Conservation (phyloP, 1,140 invertebrate species). For the Matsumurasca onukii region DNA sequence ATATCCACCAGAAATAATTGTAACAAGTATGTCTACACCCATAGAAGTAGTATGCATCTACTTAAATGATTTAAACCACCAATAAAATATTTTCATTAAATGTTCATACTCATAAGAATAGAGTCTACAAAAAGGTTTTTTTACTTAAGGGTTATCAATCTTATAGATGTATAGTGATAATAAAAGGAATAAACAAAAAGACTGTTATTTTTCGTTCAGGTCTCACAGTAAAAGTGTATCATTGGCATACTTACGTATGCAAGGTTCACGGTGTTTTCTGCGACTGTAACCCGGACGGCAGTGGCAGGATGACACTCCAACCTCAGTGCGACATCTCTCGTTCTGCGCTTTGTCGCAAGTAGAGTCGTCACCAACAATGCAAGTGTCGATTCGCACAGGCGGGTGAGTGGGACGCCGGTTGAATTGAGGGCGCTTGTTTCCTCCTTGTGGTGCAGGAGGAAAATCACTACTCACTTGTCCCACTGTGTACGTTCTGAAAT, state of each 20-base stretch:
- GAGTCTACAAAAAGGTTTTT: too few relatives aligned
- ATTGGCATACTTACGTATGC: slow-evolving; percentile 60
- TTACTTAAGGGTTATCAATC: too few relatives aligned
- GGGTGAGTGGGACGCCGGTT: slow-evolving; percentile 57
- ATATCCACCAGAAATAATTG: too few relatives aligned
- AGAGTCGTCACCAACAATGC: slow-evolving; percentile 90
- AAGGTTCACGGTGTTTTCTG: slow-evolving; percentile 72
- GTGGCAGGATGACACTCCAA: slow-evolving; percentile 88
- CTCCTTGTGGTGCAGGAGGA: slow-evolving; percentile 6
- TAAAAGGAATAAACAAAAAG: too few relatives aligned
- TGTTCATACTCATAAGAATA: too few relatives aligned
- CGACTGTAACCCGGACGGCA: slow-evolving; percentile 84
- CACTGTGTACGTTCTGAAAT: slow-evolving; percentile 19
- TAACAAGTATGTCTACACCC: too few relatives aligned
- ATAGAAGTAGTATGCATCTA: too few relatives aligned
- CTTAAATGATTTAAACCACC: too few relatives aligned
- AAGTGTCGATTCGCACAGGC: slow-evolving; percentile 84
- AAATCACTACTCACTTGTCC: slow-evolving; percentile 16
- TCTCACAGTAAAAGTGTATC: too few relatives aligned
- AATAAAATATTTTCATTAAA: too few relatives aligned
- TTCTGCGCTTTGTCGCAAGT: slow-evolving; percentile 86
- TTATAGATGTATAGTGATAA: too few relatives aligned
- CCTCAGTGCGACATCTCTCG: slow-evolving; percentile 84
- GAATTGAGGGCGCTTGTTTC: slow-evolving; percentile 29
- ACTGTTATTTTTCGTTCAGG: too few relatives aligned